Percentiles rank a stretch among this genome's conserved stretches.
phyloP scores from a whole-genome alignment of 1,140 invertebrate genomes.

The Pogonomyrmex barbatus region DNA sequence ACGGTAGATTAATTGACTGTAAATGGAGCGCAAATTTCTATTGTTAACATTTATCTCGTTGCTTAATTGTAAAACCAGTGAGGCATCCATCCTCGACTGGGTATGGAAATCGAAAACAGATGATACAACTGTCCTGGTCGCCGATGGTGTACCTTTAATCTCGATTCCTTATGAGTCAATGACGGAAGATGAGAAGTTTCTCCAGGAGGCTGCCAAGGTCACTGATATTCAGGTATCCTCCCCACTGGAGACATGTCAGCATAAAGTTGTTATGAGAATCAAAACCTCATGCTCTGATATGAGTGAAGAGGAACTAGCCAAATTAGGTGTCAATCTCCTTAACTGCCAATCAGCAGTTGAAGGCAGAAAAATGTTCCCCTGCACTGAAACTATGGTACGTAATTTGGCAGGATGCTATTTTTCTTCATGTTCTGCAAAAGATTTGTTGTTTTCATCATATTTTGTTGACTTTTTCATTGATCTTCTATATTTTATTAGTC shows the following conservation, averaged over 20 bases:
- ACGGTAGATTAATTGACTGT: background rate
- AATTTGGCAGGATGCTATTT: slow-evolving; percentile 38
- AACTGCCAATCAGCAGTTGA: slow-evolving; percentile 90
- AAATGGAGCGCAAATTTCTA: background rate
- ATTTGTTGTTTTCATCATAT: slow-evolving; percentile 16
- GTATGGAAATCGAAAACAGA: slow-evolving; percentile 76
- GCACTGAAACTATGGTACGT: slow-evolving; percentile 88
- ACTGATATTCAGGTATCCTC: slow-evolving; percentile 87
- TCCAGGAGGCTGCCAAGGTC: slow-evolving; percentile 88
- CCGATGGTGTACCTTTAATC: slow-evolving; percentile 81
- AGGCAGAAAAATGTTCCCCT: slow-evolving; percentile 88
- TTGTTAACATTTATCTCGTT: background rate
- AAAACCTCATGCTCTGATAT: slow-evolving; percentile 87
- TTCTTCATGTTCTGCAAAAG: slow-evolving; percentile 2
- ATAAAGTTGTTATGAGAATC: slow-evolving; percentile 89
- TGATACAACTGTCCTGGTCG: slow-evolving; percentile 70
- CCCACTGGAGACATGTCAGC: slow-evolving; percentile 89
- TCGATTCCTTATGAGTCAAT: slow-evolving; percentile 88
- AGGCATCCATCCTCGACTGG: slow-evolving; percentile 80
- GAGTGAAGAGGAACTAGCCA: slow-evolving; percentile 89
- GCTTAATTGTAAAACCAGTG: background rate
- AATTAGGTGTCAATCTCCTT: slow-evolving; percentile 89
- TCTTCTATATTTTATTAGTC: background rate
- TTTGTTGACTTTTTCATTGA: background rate
- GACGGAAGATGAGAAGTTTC: slow-evolving; percentile 89